Conservation (phyloP, 1,140 invertebrate species). For the Papilio helenus region DNA sequence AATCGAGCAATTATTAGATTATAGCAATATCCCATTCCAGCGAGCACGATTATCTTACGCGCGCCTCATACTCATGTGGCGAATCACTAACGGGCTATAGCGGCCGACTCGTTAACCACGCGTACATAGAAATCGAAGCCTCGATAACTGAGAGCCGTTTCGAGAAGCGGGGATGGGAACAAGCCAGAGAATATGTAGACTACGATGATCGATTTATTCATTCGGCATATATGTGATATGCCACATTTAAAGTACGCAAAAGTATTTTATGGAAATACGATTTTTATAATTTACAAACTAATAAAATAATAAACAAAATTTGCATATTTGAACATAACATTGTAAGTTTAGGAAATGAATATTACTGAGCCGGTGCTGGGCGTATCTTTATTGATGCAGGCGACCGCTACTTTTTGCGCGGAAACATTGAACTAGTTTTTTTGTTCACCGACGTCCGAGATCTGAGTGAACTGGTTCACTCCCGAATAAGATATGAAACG, state of each 20-base stretch:
- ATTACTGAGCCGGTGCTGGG: constrained; percentile 32
- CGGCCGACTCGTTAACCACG: constrained; percentile 46
- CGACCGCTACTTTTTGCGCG: constrained; percentile 7
- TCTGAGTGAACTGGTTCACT: constrained; percentile 45
- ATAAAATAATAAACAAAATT: too few species aligned
- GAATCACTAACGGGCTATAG: constrained; percentile 43
- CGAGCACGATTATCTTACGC: neutral
- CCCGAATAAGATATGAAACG: constrained; percentile 57
- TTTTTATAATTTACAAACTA: neutral
- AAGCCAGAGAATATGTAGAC: neutral
- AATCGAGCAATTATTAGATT: neutral
- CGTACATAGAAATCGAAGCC: constrained; percentile 27
- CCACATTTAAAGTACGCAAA: neutral
- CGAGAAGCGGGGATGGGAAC: neutral
- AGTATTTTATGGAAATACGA: neutral
- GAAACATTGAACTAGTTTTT: constrained; percentile 65
- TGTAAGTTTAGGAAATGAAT: neutral
- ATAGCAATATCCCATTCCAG: neutral
- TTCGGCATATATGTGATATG: neutral
- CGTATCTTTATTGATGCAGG: constrained; percentile 1
- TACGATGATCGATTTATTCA: neutral
- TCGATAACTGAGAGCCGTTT: neutral
- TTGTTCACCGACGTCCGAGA: constrained; percentile 54
- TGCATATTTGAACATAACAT: neutral
- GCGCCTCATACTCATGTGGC: neutral